phyloP scores from a whole-genome alignment of 1,140 invertebrate species.

The Physella acuta region DNA sequence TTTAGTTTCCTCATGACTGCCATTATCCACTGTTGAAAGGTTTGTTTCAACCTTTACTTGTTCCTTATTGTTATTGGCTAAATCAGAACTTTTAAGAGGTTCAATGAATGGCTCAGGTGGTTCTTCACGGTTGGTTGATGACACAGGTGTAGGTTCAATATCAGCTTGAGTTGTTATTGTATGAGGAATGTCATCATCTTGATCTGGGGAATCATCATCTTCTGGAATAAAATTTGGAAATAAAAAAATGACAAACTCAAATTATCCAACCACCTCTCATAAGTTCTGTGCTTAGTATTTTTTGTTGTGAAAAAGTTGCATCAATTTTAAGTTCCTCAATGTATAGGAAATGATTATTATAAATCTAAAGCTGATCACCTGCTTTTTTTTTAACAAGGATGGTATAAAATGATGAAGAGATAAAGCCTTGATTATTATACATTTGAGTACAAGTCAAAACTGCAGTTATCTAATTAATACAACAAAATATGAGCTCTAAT shows the following conservation, averaged over 20 bases:
- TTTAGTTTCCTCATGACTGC: not conserved
- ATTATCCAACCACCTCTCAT: not conserved
- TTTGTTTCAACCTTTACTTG: not conserved
- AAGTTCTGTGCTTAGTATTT: not conserved
- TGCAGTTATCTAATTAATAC: too few species aligned
- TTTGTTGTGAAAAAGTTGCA: too few species aligned
- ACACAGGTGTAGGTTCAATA: conserved; percentile 37
- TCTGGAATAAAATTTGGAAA: conserved; percentile 27
- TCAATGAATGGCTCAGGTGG: conserved; percentile 17
- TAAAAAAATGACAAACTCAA: not conserved
- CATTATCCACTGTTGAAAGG: not conserved
- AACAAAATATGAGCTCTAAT: too few species aligned
- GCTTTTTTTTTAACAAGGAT: too few species aligned
- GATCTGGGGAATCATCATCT: conserved; percentile 21
- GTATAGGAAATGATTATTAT: too few species aligned
- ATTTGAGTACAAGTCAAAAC: too few species aligned
- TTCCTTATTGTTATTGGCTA: not conserved
- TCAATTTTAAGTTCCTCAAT: too few species aligned
- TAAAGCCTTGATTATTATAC: too few species aligned
- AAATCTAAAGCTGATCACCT: too few species aligned
- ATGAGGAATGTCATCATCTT: conserved; percentile 30
- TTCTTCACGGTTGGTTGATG: conserved; percentile 29
- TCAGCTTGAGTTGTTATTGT: conserved; percentile 44
- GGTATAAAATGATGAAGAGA: too few species aligned
- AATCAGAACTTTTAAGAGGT: conserved; percentile 25